Conservation (phyloP, 2,797 vertebrate species). For the Sylvilagus floridanus region DNA sequence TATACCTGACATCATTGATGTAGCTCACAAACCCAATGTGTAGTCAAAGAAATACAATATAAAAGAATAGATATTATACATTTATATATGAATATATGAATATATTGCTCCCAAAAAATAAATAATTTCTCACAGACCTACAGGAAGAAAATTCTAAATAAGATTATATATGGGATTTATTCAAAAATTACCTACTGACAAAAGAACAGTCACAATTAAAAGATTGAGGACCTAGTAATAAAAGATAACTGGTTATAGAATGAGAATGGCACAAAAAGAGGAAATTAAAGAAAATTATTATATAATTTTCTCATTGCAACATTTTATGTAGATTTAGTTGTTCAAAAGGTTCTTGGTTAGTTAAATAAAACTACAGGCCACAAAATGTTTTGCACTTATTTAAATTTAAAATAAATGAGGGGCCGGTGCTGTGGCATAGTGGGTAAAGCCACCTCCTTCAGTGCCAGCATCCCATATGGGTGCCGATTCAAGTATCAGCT, state of each 20-base stretch:
- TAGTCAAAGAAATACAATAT: not conserved
- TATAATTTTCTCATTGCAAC: not conserved
- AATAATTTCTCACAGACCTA: not conserved
- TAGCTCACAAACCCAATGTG: not conserved
- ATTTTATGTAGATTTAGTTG: not conserved
- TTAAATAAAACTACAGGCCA: not conserved
- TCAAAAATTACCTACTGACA: not conserved
- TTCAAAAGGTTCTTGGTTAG: not conserved
- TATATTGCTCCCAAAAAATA: not conserved
- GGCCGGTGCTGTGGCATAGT: too few relatives aligned
- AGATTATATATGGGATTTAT: not conserved
- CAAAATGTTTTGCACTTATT: not conserved
- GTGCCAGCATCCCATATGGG: too few relatives aligned
- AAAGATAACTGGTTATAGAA: not conserved
- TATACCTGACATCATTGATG: not conserved
- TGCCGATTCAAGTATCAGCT: too few relatives aligned
- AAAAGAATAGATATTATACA: not conserved
- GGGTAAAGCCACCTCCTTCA: too few relatives aligned
- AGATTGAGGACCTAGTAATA: not conserved
- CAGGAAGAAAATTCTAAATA: not conserved
- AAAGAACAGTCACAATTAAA: not conserved
- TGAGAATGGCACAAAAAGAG: not conserved
- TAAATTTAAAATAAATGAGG: constrained; percentile 23
- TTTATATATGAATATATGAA: not conserved
- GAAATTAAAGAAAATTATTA: not conserved